Conservation (phyloP, 2,797 vertebrate species). For the Mus spretus region DNA sequence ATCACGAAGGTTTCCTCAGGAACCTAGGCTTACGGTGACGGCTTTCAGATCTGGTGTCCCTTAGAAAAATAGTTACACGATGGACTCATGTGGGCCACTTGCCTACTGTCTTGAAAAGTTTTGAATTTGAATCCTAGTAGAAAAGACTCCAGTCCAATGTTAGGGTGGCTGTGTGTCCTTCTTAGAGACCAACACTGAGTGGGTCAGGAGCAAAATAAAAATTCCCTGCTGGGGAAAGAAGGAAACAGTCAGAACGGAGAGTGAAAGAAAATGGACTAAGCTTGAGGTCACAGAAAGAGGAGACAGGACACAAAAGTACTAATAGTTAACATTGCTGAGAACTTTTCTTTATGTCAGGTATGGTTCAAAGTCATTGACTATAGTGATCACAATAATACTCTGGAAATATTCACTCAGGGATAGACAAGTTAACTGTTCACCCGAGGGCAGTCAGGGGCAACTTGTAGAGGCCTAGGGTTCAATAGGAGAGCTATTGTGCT, state of each 20-base stretch:
- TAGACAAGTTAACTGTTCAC: conserved; percentile 29
- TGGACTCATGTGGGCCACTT: conserved; percentile 16
- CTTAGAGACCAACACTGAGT: not conserved
- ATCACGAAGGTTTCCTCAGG: not conserved
- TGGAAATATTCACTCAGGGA: conserved; percentile 14
- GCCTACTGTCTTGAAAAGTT: conserved; percentile 2
- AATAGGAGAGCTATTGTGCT: not conserved
- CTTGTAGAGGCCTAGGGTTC: not conserved
- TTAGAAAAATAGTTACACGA: conserved; percentile 51
- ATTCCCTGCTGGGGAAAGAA: not conserved
- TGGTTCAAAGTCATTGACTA: conserved; percentile 17
- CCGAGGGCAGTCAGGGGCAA: not conserved
- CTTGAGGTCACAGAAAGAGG: not conserved
- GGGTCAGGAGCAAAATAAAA: conserved; percentile 16
- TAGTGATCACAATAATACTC: not conserved
- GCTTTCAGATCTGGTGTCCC: conserved; percentile 44
- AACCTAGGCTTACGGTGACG: not conserved
- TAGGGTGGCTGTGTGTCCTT: not conserved
- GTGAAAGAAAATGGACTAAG: conserved; percentile 18
- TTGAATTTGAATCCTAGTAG: conserved; percentile 19
- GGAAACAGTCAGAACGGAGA: not conserved
- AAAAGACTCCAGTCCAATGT: not conserved
- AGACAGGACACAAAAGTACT: conserved; percentile 11
- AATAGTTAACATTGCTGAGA: not conserved
- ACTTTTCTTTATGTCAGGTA: conserved; percentile 27